Percentiles rank a stretch among this genome's conserved stretches.
Conservation (phyloP, 1,140 invertebrate genomes). For the Hyposmocoma kahamanoa region DNA sequence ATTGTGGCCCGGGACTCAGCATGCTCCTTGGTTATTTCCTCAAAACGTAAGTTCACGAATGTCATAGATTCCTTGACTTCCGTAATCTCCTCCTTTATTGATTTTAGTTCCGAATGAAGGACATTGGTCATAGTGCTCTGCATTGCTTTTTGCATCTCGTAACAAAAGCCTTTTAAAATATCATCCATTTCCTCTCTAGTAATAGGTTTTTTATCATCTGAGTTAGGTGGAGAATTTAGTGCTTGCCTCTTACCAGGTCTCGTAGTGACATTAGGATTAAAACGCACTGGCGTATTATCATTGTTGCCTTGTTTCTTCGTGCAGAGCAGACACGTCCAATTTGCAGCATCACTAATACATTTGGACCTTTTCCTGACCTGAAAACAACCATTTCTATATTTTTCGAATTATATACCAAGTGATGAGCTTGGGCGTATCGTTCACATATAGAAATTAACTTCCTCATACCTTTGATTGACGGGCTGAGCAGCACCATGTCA, state of each 20-base stretch:
- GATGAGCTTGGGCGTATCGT: too few relatives aligned
- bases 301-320: neutral
- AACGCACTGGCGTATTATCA: neutral
- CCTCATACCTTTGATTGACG: too few relatives aligned
- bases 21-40: neutral
- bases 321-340: neutral
- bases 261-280: neutral
- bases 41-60: neutral
- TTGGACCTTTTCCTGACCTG: too few relatives aligned
- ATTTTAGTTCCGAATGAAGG: neutral
- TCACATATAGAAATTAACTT: too few relatives aligned
- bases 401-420: too few relatives aligned
- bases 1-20: neutral
- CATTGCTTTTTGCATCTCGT: neutral
- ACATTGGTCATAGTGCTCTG: neutral
- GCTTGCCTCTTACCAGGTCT: neutral
- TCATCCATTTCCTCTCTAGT: neutral
- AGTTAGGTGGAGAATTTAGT: neutral
- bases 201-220: neutral
- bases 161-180: too few relatives aligned
- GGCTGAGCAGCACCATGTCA: too few relatives aligned
- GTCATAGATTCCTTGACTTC: neutral
- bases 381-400: too few relatives aligned
- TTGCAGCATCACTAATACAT: too few relatives aligned
- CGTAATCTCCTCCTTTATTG: neutral